Conservation (phyloP, 2,113 vertebrate species). For the Ursus arctos region DNA sequence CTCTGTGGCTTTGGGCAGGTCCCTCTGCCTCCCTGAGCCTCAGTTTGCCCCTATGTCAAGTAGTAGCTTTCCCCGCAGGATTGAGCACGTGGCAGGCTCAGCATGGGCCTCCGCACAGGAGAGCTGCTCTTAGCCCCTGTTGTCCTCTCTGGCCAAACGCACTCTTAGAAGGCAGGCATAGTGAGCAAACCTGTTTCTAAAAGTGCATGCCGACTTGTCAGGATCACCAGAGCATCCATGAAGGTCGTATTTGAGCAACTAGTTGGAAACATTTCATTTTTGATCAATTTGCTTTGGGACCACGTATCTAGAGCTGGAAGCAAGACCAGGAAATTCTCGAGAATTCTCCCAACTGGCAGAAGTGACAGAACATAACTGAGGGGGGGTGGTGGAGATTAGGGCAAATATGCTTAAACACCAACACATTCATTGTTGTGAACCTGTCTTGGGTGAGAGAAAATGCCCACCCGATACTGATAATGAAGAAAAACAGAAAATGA, state of each 20-base stretch:
- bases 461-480: background rate
- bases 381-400: background rate
- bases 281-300: background rate
- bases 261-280: background rate
- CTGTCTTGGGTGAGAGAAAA: background rate
- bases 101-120: background rate
- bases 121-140: background rate
- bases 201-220: background rate
- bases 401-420: background rate
- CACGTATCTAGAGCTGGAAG: background rate
- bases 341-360: background rate
- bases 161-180: fast-evolving
- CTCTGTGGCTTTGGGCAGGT: background rate
- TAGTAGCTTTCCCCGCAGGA: background rate
- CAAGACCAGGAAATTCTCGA: background rate
- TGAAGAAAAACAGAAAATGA: background rate
- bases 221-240: fast-evolving
- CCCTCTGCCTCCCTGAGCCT: background rate
- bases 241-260: too few species aligned
- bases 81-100: too few species aligned
- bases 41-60: background rate
- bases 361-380: background rate
- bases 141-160: fast-evolving
- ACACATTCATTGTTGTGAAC: background rate
- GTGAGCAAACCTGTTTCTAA: background rate